phyloP scores from a whole-genome alignment of 2,888 invertebrate genomes.

The Synergus japonicus region DNA sequence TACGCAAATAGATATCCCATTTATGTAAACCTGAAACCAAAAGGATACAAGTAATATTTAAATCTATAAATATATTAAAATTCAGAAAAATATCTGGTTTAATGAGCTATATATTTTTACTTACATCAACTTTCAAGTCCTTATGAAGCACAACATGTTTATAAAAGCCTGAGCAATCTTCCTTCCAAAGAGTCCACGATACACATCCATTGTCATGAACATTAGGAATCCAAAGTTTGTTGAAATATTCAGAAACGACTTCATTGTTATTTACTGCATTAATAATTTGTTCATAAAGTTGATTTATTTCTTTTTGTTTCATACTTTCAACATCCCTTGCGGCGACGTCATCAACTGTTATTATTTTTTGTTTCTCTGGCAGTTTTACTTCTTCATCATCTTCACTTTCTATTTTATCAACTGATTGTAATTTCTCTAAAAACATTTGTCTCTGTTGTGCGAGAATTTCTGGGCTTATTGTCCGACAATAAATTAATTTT shows the following conservation, averaged over 20 bases:
- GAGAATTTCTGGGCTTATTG: background rate
- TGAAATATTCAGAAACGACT: background rate
- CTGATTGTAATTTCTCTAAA: background rate
- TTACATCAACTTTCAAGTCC: background rate
- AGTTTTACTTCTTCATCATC: background rate
- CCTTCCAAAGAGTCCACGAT: background rate
- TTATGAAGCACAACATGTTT: background rate
- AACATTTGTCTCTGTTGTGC: background rate
- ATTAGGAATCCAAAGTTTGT: background rate
- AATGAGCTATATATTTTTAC: background rate
- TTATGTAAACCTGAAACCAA: no score
- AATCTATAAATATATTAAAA: no score
- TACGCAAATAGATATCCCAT: no score
- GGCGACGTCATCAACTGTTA: background rate
- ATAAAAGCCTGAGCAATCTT: background rate
- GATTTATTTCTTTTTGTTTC: background rate
- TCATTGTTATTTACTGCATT: background rate
- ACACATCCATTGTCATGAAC: background rate
- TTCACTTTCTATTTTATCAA: background rate
- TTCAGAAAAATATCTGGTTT: no score
- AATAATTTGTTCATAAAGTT: background rate
- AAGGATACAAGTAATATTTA: no score
- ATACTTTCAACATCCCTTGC: background rate
- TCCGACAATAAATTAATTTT: background rate
- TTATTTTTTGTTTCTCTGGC: background rate